A percentile compares a stretch with the other conserved stretches of the same genome.
Conservation (phyloP, 2,888 invertebrate genomes). For the Agriopis leucophaearia region DNA sequence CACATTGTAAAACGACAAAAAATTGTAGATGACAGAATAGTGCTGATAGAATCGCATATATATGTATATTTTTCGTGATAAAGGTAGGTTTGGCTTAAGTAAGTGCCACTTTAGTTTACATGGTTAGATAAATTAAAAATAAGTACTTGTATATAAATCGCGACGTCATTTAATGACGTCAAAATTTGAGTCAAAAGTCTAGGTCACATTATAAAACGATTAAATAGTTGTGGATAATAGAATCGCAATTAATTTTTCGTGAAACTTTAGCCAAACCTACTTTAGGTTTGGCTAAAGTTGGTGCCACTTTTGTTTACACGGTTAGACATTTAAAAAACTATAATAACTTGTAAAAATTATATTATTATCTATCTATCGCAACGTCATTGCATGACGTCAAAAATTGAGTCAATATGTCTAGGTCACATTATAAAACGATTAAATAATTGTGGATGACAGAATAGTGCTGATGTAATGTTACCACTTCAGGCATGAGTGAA, state of each 20-base stretch:
- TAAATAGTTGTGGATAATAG: too few species aligned
- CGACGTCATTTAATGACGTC: neutral
- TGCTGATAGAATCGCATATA: neutral
- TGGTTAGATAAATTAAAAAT: too few species aligned
- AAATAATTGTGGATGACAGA: slow-evolving; percentile 1
- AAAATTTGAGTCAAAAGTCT: neutral
- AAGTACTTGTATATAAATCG: neutral
- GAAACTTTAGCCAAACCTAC: too few species aligned
- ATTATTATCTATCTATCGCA: too few species aligned
- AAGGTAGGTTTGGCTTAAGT: too few species aligned
- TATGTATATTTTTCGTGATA: too few species aligned
- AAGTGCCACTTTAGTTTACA: too few species aligned
- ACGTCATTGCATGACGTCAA: neutral
- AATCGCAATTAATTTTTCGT: too few species aligned
- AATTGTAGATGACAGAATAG: neutral
- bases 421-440: slow-evolving; percentile 1
- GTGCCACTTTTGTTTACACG: too few species aligned
- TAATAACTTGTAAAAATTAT: neutral
- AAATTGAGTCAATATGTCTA: slow-evolving; percentile 2
- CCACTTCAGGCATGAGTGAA: slow-evolving; percentile 4
- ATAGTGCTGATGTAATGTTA: slow-evolving; percentile 5
- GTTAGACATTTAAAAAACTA: too few species aligned
- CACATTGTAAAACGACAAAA: neutral
- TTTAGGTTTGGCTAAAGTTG: too few species aligned
- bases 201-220: slow-evolving; percentile 1